Percentiles rank a stretch among this genome's conserved stretches.
These are phyloP conservation scores for Adineta ricciae DNA, from an alignment of 2,888 invertebrate genomes.

Conservation along the genomic window DNA sequence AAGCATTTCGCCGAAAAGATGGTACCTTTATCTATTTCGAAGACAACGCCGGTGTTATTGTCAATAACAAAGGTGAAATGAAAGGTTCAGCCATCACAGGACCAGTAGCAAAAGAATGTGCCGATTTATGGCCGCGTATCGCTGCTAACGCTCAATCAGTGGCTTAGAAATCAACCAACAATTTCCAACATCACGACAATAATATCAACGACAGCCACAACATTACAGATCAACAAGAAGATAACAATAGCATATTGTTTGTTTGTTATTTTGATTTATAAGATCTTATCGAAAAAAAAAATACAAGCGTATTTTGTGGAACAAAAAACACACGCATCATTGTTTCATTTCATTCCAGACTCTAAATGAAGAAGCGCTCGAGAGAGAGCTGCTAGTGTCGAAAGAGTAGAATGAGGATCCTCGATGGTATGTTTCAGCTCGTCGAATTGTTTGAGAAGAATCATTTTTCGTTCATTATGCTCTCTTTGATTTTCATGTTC, in stretches of 20 bases:
- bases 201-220: not conserved
- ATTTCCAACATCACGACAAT: not conserved
- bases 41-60: conserved; percentile 98
- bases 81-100: conserved; percentile 99
- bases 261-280: not conserved
- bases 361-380: not conserved
- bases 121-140: conserved; percentile 98
- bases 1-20: conserved; percentile 95
- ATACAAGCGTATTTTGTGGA: not conserved
- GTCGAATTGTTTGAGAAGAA: not conserved
- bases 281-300: not conserved
- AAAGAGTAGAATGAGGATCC: not conserved
- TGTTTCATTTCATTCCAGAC: not conserved
- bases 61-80: conserved; percentile 99
- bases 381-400: not conserved
- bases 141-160: conserved; percentile 98
- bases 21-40: conserved; percentile 98
- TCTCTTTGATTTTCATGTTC: not conserved
- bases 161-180: not conserved
- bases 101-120: conserved; percentile 98
- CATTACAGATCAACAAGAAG: not conserved
- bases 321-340: not conserved
- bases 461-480: not conserved
- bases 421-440: not conserved
- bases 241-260: not conserved